Percentiles rank a stretch among this genome's conserved stretches.
phyloP scores from a whole-genome alignment of 2,888 invertebrate species.

The Rhogogaster chlorosoma region DNA sequence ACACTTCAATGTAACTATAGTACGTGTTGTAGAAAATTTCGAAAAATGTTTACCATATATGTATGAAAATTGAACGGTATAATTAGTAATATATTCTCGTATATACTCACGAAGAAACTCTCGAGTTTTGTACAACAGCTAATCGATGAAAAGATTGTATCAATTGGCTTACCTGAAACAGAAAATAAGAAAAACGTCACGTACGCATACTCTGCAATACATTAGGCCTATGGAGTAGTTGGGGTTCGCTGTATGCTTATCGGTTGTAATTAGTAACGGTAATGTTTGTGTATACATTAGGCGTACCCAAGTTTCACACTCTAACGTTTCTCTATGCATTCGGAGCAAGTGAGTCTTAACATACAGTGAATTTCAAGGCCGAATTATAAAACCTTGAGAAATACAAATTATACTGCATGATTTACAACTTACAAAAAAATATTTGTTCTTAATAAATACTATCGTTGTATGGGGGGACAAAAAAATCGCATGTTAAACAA shows the following conservation, averaged over 20 bases:
- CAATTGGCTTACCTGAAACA: conserved; percentile 42
- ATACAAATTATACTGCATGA: neutral
- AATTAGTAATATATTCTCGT: neutral
- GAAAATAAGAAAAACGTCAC: conserved; percentile 32
- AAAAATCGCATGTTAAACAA: neutral
- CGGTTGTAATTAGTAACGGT: conserved; percentile 45
- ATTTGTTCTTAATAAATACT: neutral
- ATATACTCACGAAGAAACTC: neutral
- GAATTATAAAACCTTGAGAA: neutral
- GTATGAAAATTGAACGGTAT: neutral
- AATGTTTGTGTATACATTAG: conserved; percentile 43
- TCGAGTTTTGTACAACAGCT: neutral
- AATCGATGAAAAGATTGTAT: neutral
- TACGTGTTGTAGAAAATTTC: neutral
- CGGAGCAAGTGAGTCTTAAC: conserved; percentile 23
- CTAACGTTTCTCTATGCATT: neutral
- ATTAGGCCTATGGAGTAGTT: neutral
- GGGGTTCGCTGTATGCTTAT: neutral
- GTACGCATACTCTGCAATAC: neutral
- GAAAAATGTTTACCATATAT: neutral
- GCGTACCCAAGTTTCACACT: conserved; percentile 22
- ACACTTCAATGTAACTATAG: neutral
- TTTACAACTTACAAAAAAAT: neutral
- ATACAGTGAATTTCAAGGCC: conserved; percentile 26
- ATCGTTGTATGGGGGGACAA: neutral